Base-by-base conservation (phyloP, 2,888 invertebrate genomes). In the Drosophila macrospina region DNA sequence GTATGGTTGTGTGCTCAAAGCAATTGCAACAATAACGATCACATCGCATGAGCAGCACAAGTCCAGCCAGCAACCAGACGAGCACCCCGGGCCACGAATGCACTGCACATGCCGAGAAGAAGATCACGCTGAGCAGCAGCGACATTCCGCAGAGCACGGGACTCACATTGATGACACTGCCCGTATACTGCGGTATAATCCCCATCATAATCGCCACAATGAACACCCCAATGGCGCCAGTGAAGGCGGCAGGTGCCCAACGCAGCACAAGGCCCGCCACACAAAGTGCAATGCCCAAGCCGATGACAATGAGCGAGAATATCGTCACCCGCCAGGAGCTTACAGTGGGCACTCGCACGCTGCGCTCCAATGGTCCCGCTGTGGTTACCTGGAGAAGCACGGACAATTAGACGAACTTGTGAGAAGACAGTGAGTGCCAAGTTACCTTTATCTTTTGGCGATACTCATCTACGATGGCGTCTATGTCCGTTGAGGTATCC, bases 401-500 rank as follows among this genome's bases (percentile, higher is more conserved):
- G 11, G 1, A 11, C 1, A 8, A 6, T 20, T 2, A 5, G 10
- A 13, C 2, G 6, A 11, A 34, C 34, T 10, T 4, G 5, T 8
- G 0, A 1, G 1, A 30, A 15, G 3, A n/a, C 13, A 8, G 1
- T 8, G 13, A 3, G n/a, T 34, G 15, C 0, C 0, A 3, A 3
- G 5, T 52, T 90, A 95, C 95, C 92, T 95, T 95, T 72, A 96
- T 93, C 79, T 94, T 94, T 85, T 96, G 96, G 66, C 94, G 94
- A 86, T 96, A 96, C 88, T 96, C 96, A 85, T 95, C 95, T 0
- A 96, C 96, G 13, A 95, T 95, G 1, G 95, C 95, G 89, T 96
- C 96, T 57, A 96, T 95, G 83, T 96, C 96, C 1, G 96, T 96
- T 0, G 95, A 95, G 72, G 94, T 95, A 70, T 95, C 95, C 24